Evolutionary conservation across 2,797 vertebrate genomes (phyloP).

Genomic region (Syndactyla subalaris): DNA sequence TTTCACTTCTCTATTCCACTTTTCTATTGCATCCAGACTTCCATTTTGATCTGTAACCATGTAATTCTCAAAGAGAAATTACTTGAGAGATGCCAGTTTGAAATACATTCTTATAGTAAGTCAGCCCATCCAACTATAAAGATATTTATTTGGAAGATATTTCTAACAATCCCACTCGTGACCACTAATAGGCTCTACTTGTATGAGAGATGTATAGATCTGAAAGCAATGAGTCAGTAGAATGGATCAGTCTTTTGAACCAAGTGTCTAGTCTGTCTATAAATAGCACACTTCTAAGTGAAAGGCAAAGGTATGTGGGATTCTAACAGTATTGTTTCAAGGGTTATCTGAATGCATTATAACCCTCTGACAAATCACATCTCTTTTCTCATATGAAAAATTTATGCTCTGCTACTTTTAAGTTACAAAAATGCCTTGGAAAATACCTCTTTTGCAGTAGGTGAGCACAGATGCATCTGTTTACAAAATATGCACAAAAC

Average conservation of each 20-base stretch:
- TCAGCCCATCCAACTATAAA: neutral
- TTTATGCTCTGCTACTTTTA: neutral
- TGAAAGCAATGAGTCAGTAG: neutral
- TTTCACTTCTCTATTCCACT: neutral
- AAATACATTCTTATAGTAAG: neutral
- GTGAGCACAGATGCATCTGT: neutral
- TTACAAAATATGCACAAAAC: neutral
- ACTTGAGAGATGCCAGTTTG: neutral
- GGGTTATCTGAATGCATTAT: neutral
- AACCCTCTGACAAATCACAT: neutral
- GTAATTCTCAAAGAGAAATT: neutral
- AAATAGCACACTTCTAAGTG: neutral
- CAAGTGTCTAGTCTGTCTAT: neutral
- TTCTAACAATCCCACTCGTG: neutral
- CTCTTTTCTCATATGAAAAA: neutral
- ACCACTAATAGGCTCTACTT: neutral
- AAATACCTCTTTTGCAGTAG: neutral
- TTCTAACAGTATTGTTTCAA: neutral
- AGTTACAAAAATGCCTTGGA: neutral
- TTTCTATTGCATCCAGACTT: neutral
- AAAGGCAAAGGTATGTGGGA: neutral
- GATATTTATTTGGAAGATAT: neutral
- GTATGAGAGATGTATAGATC: neutral
- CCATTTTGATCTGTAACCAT: neutral
- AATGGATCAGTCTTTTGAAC: neutral